Base-by-base conservation (phyloP, 2,797 vertebrate genomes). In the Neomorphus geoffroyi region DNA sequence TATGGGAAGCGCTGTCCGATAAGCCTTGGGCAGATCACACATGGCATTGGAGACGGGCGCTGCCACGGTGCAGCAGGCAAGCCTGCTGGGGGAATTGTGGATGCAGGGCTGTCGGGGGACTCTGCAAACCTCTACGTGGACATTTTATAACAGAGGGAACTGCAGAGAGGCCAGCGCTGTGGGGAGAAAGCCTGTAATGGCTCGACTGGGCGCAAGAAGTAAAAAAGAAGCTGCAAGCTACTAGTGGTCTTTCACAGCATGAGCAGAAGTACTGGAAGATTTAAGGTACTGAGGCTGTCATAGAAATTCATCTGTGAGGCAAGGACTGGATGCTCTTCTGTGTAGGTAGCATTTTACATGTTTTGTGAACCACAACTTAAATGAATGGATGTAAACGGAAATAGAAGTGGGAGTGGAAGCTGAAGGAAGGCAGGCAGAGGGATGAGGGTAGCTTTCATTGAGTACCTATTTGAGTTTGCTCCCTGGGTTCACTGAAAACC, bases 61-160 rank as follows among this genome's bases (percentile, higher is more conserved):
- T 3, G 1, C 26, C 1, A 0, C 0, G 0, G 43, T 10, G 62
- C 65, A 4, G 37, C 8, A 1, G 19, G 54, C 16, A 3, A 0
- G 23, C 7, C 28, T 3, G 27, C 8, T 5, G 19, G 19, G 23
- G 30, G 6, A 27, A 22, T 43, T 3, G 0, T 2, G 16, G 30
- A 3, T 8, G 8, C 0, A 10, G 58, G 33, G 46, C 67, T 53
- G 41, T 5, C 19, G 30, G 17, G 33, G 16, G 7, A 3, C 45
- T 32, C 35, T 22, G 2, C 13, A 5, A 64, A 58, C 39, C 7
- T 27, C 8, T 12, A 1, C 0, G 0, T 13, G 62, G 14, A 24
- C 37, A 4, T 62, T 28, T 10, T 32, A 35, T 9, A 48, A 70
- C 19, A 18, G 4, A 18, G 61, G 61, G 28, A 37, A 15, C 1